Base-by-base conservation (phyloP, 2,113 vertebrate species). In the Himantopus leucocephalus region DNA sequence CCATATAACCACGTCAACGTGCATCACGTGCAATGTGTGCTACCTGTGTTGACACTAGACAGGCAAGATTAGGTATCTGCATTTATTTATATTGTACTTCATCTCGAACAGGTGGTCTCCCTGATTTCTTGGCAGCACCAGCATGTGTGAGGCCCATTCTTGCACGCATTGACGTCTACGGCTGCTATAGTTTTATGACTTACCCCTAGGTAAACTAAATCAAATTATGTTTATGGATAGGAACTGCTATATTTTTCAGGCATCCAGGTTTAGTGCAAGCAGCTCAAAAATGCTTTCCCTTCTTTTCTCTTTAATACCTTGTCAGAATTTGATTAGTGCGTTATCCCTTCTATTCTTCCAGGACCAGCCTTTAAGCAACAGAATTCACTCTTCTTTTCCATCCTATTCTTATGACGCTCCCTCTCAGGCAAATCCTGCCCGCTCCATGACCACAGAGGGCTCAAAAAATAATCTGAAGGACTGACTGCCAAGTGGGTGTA, bases 271-370 rank as follows among this genome's bases (percentile, higher is more conserved):
- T 85, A 60, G 68, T 34, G 56, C 88, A 92, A 56, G 62, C 76
- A 94, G 94, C 17, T 91, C 9, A 81, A 68, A 92, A 94, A 81
- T 37, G 30, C 24, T n/a, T 94, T 81, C 39, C 60, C 39, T 84
- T 93, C 78, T 93, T 96, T 83, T 68, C 60, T 89, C 35, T 58
- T 92, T 93, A 92, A 94, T 84, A 81, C 39, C 50, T 88, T 78
- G 88, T 89, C 90, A 91, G 52, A 89, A 72, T 72, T 92, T 89
- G 79, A 94, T 95, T 56, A 84, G 52, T 43, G 47, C 60, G n/a
- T 94, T 88, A 91, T 78, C 62, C 52, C 27, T 91, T 67, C 56
- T 74, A 20, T 72, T 81, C 72, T 60, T 91, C 39, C 35, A 80
- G 63, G 16, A 85, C 37, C 60, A 66, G 72, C 41, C 47, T 80